phyloP scores from a whole-genome alignment of 2,113 vertebrate genomes.

The Brachypodius melanocephalos region DNA sequence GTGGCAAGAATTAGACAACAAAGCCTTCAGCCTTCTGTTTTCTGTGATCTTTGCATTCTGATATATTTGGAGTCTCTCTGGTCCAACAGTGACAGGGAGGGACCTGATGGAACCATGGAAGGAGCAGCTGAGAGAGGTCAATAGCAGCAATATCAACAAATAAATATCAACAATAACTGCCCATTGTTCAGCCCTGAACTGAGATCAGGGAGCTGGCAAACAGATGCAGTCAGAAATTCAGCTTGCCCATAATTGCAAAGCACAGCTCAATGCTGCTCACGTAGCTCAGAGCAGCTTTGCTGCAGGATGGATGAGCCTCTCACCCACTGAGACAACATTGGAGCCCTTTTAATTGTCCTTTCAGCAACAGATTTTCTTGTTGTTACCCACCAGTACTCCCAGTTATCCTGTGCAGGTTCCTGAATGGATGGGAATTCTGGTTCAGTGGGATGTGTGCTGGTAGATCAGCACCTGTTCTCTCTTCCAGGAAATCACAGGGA shows the following conservation, averaged over 20 bases:
- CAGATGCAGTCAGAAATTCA: not conserved
- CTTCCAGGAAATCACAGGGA: constrained; percentile 25
- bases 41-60: no score
- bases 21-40: no score
- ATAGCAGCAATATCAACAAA: not conserved
- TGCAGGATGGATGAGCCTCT: not conserved
- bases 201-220: not conserved
- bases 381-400: not conserved
- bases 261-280: not conserved
- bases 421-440: not conserved
- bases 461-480: not conserved
- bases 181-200: rapidly evolving
- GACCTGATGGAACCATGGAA: rapidly evolving
- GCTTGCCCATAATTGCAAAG: not conserved
- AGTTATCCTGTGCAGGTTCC: not conserved
- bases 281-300: not conserved
- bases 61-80: no score
- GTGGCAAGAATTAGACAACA: no score
- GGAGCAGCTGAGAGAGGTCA: not conserved
- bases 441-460: not conserved
- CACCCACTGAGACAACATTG: not conserved
- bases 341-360: not conserved
- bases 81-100: no score
- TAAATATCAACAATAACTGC: not conserved
- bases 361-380: not conserved